Conservation (phyloP, 2,797 vertebrate genomes). For the Anableps anableps region DNA sequence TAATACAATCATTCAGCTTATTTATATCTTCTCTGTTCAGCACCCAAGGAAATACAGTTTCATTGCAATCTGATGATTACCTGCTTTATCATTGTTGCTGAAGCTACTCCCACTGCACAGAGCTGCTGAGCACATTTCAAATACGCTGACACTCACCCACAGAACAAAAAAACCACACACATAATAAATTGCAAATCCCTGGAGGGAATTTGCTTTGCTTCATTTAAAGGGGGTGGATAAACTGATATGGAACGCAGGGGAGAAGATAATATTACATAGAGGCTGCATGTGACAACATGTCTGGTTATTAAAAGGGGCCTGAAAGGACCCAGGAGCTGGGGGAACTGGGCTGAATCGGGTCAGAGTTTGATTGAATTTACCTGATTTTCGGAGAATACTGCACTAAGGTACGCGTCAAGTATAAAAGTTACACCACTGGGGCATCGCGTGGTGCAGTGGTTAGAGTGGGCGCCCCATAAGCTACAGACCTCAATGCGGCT, state of each 20-base stretch:
- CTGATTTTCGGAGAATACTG: no score
- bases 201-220: conserved; percentile 26
- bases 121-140: conserved; percentile 14
- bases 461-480: no score
- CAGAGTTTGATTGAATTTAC: not conserved
- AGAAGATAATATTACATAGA: conserved; percentile 25
- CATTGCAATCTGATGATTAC: conserved; percentile 48
- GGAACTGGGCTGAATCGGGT: not conserved
- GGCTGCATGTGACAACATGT: conserved; percentile 3
- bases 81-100: conserved; percentile 55
- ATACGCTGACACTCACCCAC: conserved; percentile 20
- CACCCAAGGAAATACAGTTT: conserved; percentile 49
- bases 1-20: conserved; percentile 42
- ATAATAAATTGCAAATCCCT: conserved; percentile 27
- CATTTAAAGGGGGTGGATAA: conserved; percentile 23
- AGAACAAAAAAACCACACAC: conserved; percentile 11
- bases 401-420: no score
- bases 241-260: conserved; percentile 28
- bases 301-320: conserved; percentile 16
- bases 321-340: not conserved
- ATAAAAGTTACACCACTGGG: no score
- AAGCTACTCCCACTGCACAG: conserved; percentile 23
- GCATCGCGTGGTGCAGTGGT: no score
- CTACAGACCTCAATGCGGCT: no score
- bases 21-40: conserved; percentile 21